Evolutionary conservation across 2,797 vertebrate species (phyloP), one percentile per base, ranked within the genome.

Genomic region (Phalanger gymnotis): DNA sequence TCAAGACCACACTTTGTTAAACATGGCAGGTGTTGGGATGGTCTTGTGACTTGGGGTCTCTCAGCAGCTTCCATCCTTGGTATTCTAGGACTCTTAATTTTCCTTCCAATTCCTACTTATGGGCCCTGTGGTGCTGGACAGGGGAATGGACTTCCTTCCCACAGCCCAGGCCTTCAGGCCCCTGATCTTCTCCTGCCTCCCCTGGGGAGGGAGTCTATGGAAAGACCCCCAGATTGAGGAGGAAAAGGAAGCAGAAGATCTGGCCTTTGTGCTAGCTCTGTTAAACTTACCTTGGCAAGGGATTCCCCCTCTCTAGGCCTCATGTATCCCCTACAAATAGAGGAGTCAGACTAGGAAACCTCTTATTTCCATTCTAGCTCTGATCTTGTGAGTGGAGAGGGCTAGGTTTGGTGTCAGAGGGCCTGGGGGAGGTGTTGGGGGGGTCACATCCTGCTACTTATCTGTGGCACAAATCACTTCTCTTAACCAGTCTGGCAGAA

Each of bases 251-350:
- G 54, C 54, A 55, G 54, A 55, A 2, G 54, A 55, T 12, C 54
- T 12, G 56, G 6, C 9, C 55, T 28, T 57, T 30, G 25, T 57
- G 10, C 56, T 22, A 57, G 28, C 56, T 57, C 28, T 93, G 91
- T 16, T 5, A 4, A 66, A 30, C 54, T 73, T 93, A 95, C 91
- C 61, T 96, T 95, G 92, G 54, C 30, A 96, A 96, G 93, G 96
- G 91, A 73, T 57, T 96, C 94, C 19, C n/a, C 53, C 27, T 97
- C 54, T 22, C 66, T 25, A 47, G 94, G 47, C 53, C 56, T 54
- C 27, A 66, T 0, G 92, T 73, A 93, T 96, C 87, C 54, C 53
- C 94, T 94, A 40, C 47, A 94, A 94, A 55, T 51, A 66, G 93
- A 6, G 9, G 10, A 66, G 34, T 16, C 58, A 14, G 13, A 1